Evolutionary conservation across 2,888 invertebrate genomes (phyloP).

Genomic region (Mesorhabditis belari): DNA sequence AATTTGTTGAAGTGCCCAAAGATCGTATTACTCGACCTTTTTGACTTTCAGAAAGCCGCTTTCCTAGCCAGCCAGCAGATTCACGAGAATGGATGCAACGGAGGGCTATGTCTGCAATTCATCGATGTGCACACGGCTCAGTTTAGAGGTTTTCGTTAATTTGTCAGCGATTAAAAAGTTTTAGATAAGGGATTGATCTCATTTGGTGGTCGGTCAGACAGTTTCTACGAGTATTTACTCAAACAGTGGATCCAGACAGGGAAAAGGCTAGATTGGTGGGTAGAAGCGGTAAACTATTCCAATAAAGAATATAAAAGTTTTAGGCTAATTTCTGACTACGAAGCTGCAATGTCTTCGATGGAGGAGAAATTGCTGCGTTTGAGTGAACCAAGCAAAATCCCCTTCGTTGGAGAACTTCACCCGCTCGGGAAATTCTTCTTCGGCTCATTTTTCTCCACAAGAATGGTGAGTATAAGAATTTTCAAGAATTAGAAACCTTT

Average conservation of each 20-base stretch:
- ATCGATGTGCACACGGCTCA: constrained; percentile 87
- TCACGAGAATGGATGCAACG: constrained; percentile 67
- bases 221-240: constrained; percentile 93
- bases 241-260: constrained; percentile 98
- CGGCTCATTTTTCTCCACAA: constrained; percentile 82
- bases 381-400: constrained; percentile 71
- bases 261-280: constrained; percentile 60
- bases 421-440: too few relatives aligned
- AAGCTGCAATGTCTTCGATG: constrained; percentile 43
- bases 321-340: constrained; percentile 49
- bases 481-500: too few relatives aligned
- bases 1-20: too few relatives aligned
- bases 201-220: constrained; percentile 89
- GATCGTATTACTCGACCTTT: too few relatives aligned
- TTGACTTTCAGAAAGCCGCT: constrained; percentile 65
- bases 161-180: neutral
- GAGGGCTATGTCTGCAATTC: constrained; percentile 93
- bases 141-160: constrained; percentile 61
- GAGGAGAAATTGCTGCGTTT: constrained; percentile 32
- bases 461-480: constrained; percentile 59
- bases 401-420: constrained; percentile 85
- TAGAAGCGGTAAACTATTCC: constrained; percentile 3
- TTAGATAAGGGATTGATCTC: constrained; percentile 80
- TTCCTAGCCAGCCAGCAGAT: constrained; percentile 79
- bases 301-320: too few relatives aligned